Evolutionary conservation across 2,797 vertebrate genomes (phyloP), one percentile per base, ranked within the genome.

Genomic region (Xiphophorus birchmanni): DNA sequence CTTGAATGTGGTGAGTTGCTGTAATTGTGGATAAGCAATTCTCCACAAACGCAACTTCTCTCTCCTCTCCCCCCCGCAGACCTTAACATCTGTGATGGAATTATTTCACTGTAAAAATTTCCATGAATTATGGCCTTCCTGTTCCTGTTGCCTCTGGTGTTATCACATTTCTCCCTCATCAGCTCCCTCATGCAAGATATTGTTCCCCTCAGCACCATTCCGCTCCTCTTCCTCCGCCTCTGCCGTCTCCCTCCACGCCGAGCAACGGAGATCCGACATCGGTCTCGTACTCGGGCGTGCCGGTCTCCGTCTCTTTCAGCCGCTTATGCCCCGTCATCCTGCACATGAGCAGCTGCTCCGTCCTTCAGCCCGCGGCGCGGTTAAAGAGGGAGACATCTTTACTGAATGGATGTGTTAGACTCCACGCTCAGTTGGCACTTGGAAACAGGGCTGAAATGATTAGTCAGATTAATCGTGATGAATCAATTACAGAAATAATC

Each of bases 1-100:
- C 87, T 87, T 91, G 86, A 84, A 88, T 45, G 40, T 37, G 72
- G 87, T 60, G 79, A 83, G 75, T 69, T 86, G 77, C 88, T 81
- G 84, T 85, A 86, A 87, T 86, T 82, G 89, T 74, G 80, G 84
- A 90, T 81, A 89, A 87, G 86, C 89, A 93, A 88, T 87, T 93
- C 91, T 92, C 91, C 79, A 26, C 84, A 90, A 92, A 87, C 67
- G 67, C 76, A 13, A 74, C 80, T 21, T 52, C 50, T 52, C 50
- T 52, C 8, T 52, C 21, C 50, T 52, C 50, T 52, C 21, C 85
- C 89, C 89, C 88, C 91, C 69, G 35, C 73, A 86, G 88, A 92
- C 92, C 77, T 72, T 79, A 84, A 76, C 91, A 93, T 91, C 92
- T 94, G 93, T 86, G 89, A 92, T 92, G 89, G 89, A 90, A 93